Base-by-base conservation (phyloP, 2,797 vertebrate genomes). In the Salarias fasciatus region DNA sequence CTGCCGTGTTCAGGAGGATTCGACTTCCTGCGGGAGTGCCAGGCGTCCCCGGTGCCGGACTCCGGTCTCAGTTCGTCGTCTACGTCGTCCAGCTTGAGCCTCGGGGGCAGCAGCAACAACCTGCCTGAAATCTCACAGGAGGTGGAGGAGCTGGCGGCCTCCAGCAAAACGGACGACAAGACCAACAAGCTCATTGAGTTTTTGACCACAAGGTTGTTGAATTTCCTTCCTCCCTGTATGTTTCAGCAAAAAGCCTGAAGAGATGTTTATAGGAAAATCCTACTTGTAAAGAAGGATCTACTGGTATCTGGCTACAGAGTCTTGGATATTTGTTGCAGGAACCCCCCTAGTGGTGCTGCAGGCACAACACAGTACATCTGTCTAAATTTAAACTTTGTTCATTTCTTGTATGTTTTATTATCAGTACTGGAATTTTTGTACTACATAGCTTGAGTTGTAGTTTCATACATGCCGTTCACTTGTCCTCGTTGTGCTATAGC, bases 181-280 rank as follows among this genome's bases (percentile, higher is more conserved):
- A 95, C 94, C 10, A 95, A 94, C 87, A 98, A 98, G 83, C 94
- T 99, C 77, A 97, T 98, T 43, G 97, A 99, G 88, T 99, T 98
- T 86, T 92, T 99, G 84, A 97, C 95, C 8, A 97, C 95, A 79
- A 98, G 97, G 97, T 91, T 80, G 6, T 9, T 6, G 35, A 35
- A 33, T 9, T 35, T 24, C 18, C 18, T 24, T 24, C 18, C 18
- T 24, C 3, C 18, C 18, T 24, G 18, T 24, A 24, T 24, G 3
- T 24, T 18, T 24, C 18, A 24, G 18, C 18, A 24, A 2, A 24
- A 24, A 24, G 3, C 18, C 18, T 24, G 24, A 2, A 24, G 24
- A 24, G 18, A 24, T 24, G 24, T 18, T 2, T 2, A 24, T 18
- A 15, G 8, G 24, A 43, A 8, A 7, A 5, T n/a, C n/a, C n/a